These are phyloP conservation scores for Phaethornis superciliosus DNA, from an alignment of 2,113 vertebrate species.

Conservation along the genomic window DNA sequence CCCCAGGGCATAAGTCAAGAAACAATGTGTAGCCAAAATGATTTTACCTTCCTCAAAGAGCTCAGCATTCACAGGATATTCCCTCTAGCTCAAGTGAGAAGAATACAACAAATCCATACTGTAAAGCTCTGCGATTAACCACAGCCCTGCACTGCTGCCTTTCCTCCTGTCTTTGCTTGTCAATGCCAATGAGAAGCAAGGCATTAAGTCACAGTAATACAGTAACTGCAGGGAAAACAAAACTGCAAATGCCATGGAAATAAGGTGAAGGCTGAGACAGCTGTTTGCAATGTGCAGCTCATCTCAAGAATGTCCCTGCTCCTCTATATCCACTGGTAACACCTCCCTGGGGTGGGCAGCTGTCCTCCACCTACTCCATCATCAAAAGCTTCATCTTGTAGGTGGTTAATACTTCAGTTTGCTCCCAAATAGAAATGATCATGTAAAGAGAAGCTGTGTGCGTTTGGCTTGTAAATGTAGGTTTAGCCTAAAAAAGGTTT, in stretches of 20 bases:
- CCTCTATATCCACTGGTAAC: neutral
- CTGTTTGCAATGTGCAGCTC: neutral
- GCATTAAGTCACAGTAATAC: neutral
- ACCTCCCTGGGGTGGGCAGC: neutral
- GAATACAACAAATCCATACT: neutral
- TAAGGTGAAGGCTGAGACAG: neutral
- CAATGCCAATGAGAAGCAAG: neutral
- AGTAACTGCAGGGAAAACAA: neutral
- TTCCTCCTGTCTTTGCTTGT: neutral
- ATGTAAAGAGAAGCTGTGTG: neutral
- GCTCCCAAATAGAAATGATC: neutral
- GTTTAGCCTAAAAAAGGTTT: neutral
- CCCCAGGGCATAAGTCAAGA: neutral
- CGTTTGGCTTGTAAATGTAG: fast-evolving
- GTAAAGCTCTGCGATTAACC: neutral
- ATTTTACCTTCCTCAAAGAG: neutral
- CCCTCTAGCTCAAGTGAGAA: neutral
- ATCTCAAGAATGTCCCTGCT: neutral
- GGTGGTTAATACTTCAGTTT: neutral
- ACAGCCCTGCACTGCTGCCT: neutral
- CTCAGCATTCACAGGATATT: neutral
- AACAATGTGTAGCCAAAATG: neutral
- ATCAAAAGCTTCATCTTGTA: too few species aligned
- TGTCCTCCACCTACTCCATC: neutral
- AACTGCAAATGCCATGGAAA: neutral